Percentiles rank a stretch among this genome's conserved stretches.
Conservation (phyloP, 2,797 vertebrate genomes). For the Phylloscopus collybita region DNA sequence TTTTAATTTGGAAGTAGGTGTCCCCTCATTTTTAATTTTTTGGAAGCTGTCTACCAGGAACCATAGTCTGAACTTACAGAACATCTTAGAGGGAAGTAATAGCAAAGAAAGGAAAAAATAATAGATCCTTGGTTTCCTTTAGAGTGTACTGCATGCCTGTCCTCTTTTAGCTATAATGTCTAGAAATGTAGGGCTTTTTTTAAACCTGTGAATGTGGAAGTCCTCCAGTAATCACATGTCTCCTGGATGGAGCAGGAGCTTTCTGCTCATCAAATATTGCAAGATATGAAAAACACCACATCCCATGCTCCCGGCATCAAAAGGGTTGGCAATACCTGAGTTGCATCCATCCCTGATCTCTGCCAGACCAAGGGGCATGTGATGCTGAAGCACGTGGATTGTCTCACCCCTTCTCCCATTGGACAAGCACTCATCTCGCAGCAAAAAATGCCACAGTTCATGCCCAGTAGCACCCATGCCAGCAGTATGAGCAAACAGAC, state of each 20-base stretch:
- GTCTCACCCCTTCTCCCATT: constrained; percentile 20
- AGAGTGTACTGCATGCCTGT: background rate
- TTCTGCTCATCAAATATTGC: background rate
- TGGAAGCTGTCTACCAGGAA: background rate
- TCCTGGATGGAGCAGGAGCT: background rate
- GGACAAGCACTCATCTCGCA: background rate
- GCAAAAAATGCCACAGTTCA: constrained; percentile 4
- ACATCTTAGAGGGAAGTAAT: background rate
- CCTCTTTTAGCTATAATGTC: background rate
- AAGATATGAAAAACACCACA: background rate
- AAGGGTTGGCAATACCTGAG: background rate
- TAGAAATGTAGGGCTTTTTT: background rate
- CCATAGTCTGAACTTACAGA: background rate
- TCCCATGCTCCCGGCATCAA: background rate
- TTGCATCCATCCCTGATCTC: background rate
- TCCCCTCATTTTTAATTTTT: background rate
- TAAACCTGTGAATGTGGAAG: background rate
- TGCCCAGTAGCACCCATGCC: constrained; percentile 28
- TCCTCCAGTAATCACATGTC: background rate
- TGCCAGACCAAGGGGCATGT: background rate
- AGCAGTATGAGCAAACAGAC: constrained; percentile 46
- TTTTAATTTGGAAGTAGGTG: background rate
- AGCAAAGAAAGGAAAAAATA: background rate
- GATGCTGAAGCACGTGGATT: background rate
- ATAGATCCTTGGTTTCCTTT: background rate